Base-by-base conservation (phyloP, 2,797 vertebrate genomes). In the Lates japonicus region DNA sequence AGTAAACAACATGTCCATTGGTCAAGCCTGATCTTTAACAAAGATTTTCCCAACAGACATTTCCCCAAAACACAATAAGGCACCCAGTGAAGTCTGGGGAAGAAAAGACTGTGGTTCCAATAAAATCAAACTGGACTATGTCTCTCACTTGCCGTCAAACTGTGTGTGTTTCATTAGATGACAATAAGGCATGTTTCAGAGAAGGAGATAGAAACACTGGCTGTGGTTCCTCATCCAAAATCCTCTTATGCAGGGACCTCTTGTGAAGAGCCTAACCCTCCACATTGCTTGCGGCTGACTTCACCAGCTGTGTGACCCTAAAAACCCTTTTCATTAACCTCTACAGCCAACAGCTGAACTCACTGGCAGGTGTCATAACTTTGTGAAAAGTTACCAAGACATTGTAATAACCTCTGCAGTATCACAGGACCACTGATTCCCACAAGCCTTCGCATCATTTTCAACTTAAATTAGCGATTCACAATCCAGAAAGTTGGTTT, bases 361-460 rank as follows among this genome's bases (percentile, higher is more conserved):
- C 78, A 61, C 66, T 35, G 63, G 84, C 89, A 93, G 90, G 92
- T 91, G 92, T 84, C 83, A 74, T 0, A 58, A 82, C 70, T 84
- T 61, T 11, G 62, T n/a, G 44, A 49, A 78, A 82, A 65, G 78
- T 60, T 81, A 55, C 62, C 5, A 2, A 58, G 17, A 54, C 48
- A 19, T 7, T 67, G 41, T 1, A 64, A 12, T 4, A 68, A 83
- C 69, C 16, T 80, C 37, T 72, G 51, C 16, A 62, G 19, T 3
- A 16, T 17, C 33, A 13, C 14, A 46, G n/a, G 9, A 31, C 12
- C 12, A 4, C 4, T 4, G 5, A 0, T 11, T 17, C 7, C 25
- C 52, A 51, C 37, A 1, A n/a, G 20, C 16, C 48, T 75, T 68
- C 54, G 66, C 37, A 57, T 33, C 0, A 44, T 17, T 5, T 7